These are phyloP conservation scores for Drosophila chauvacae DNA, from an alignment of 1,140 invertebrate genomes.

Conservation along the genomic window DNA sequence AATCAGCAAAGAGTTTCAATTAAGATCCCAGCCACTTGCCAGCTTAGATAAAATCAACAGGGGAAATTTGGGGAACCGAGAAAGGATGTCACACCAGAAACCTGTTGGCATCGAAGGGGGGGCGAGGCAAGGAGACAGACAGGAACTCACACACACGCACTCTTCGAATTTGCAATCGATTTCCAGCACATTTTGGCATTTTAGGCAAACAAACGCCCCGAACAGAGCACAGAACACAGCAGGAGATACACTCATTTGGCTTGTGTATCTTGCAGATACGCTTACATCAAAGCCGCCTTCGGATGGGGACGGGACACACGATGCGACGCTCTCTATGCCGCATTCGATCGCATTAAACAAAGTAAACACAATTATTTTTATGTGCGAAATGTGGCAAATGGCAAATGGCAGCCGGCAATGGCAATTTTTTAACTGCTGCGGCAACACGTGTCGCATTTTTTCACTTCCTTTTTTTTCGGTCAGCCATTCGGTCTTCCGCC, in stretches of 20 bases:
- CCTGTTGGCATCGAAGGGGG: slow-evolving; percentile 26
- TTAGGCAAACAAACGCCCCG: slow-evolving; percentile 24
- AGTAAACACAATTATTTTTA: slow-evolving; percentile 82
- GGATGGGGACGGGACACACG: neutral
- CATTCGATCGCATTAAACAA: slow-evolving; percentile 75
- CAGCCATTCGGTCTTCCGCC: slow-evolving; percentile 36
- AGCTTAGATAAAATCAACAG: slow-evolving; percentile 39
- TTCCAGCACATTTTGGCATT: slow-evolving; percentile 51
- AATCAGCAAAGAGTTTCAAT: slow-evolving; percentile 30
- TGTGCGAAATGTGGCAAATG: slow-evolving; percentile 58
- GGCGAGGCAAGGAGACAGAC: neutral
- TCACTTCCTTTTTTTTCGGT: slow-evolving; percentile 23
- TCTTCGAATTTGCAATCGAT: slow-evolving; percentile 45
- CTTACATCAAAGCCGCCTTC: slow-evolving; percentile 33
- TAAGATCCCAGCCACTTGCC: slow-evolving; percentile 25
- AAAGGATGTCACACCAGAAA: slow-evolving; percentile 35
- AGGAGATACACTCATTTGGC: slow-evolving; percentile 30
- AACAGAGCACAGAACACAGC: slow-evolving; percentile 8
- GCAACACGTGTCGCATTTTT: slow-evolving; percentile 63
- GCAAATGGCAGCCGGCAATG: slow-evolving; percentile 47
- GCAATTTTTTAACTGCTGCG: slow-evolving; percentile 61
- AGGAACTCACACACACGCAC: slow-evolving; percentile 11
- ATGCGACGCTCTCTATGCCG: slow-evolving; percentile 8
- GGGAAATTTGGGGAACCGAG: neutral
- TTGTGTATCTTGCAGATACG: slow-evolving; percentile 43